Percentiles rank a stretch among this genome's conserved stretches.
phyloP scores from a whole-genome alignment of 2,888 invertebrate genomes.

The Caenorhabditis sp. region DNA sequence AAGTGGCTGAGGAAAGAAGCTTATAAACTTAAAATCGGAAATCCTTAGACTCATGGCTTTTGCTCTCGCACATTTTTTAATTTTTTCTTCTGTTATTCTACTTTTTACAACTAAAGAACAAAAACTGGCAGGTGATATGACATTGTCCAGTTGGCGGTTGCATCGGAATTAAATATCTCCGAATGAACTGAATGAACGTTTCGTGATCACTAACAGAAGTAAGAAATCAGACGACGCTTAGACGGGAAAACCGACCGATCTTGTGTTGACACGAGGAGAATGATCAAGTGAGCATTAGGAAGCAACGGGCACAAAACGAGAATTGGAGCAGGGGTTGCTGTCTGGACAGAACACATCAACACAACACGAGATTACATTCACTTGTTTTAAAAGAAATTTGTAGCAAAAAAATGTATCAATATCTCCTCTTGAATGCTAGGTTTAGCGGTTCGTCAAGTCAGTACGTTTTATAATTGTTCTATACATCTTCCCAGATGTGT shows the following conservation, averaged over 20 bases:
- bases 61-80: conserved; percentile 21
- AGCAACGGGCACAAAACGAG: background rate
- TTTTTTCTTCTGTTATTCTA: no score
- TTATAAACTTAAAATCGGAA: conserved; percentile 10
- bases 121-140: conserved; percentile 21
- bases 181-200: conserved; percentile 53
- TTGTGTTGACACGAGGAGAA: background rate
- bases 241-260: background rate
- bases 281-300: conserved; percentile 6
- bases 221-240: conserved; percentile 11
- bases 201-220: conserved; percentile 10
- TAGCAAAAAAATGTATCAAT: no score
- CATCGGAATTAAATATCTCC: conserved; percentile 50
- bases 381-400: no score
- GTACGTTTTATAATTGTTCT: no score
- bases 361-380: no score
- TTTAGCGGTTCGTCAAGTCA: no score
- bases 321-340: background rate
- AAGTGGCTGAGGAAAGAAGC: conserved; percentile 16
- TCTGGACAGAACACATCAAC: no score
- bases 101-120: background rate
- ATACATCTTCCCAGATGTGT: background rate
- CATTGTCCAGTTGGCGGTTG: conserved; percentile 16
- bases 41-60: conserved; percentile 9
- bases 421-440: no score